Percentiles rank a stretch among this genome's conserved stretches.
phyloP scores from a whole-genome alignment of 2,888 invertebrate species.

The Heliconius charithonia region DNA sequence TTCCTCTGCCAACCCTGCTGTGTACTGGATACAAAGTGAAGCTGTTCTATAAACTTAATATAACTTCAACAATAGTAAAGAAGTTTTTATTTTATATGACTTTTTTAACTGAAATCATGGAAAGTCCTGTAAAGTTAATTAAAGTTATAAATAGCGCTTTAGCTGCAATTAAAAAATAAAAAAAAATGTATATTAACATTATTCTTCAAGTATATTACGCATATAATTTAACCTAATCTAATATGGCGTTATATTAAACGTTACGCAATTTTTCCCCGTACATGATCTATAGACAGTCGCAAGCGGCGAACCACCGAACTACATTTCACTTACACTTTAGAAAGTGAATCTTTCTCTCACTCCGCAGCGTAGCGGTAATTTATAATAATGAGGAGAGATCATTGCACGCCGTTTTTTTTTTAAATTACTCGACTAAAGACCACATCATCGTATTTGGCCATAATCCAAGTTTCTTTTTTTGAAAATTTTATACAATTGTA shows the following conservation, averaged over 20 bases:
- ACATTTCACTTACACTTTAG: constrained; percentile 74
- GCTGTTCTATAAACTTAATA: too few relatives aligned
- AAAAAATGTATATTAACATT: neutral
- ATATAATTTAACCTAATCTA: neutral
- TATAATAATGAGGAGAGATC: constrained; percentile 76
- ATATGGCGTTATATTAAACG: neutral
- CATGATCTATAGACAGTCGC: constrained; percentile 26
- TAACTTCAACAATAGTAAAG: too few relatives aligned
- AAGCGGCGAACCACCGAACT: constrained; percentile 50
- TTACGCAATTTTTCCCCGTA: constrained; percentile 60
- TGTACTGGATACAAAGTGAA: too few relatives aligned
- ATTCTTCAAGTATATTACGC: neutral
- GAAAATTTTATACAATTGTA: constrained; percentile 50
- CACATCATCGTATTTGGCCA: constrained; percentile 62
- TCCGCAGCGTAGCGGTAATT: constrained; percentile 67
- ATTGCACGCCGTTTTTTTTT: constrained; percentile 67
- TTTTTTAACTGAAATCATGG: too few relatives aligned
- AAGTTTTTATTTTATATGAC: too few relatives aligned
- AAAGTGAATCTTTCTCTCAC: constrained; percentile 81
- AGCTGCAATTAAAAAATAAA: neutral
- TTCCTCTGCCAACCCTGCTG: too few relatives aligned
- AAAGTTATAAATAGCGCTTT: neutral
- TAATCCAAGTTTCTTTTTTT: constrained; percentile 57
- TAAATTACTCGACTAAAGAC: constrained; percentile 64
- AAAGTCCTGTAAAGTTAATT: too few relatives aligned